Percentiles rank a stretch among this genome's conserved stretches.
Evolutionary conservation across 2,797 vertebrate species (phyloP).

Genomic region (Adelosebastes latens): DNA sequence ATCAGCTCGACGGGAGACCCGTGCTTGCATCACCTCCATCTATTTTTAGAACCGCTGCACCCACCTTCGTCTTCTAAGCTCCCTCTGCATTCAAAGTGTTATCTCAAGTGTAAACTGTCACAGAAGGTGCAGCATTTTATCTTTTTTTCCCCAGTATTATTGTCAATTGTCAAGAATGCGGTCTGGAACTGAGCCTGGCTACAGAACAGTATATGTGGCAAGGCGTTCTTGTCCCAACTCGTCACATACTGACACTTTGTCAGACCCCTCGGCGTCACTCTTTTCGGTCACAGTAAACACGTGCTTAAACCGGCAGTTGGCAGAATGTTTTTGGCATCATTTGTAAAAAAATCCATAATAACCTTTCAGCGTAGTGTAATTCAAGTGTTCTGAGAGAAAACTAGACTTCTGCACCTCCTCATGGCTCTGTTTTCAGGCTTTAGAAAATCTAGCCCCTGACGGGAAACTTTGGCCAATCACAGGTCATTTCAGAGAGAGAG

Average conservation of each 20-base stretch:
- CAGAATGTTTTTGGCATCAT: too few species aligned
- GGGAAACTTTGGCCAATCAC: accelerated
- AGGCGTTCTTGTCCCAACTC: too few species aligned
- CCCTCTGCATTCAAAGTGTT: constrained; percentile 23
- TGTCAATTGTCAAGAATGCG: constrained; percentile 3
- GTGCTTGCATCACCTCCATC: constrained; percentile 77
- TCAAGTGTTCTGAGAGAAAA: too few species aligned
- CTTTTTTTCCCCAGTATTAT: neutral
- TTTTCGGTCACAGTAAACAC: too few species aligned
- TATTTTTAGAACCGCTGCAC: constrained; percentile 82
- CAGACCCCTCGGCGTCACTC: too few species aligned
- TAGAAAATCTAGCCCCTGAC: accelerated
- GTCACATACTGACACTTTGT: too few species aligned
- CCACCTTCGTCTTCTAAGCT: constrained; percentile 50
- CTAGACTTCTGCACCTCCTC: too few species aligned
- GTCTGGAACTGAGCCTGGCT: neutral
- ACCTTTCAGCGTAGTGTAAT: too few species aligned
- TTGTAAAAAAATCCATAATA: too few species aligned
- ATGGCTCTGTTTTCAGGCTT: too few species aligned
- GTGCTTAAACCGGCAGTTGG: too few species aligned
- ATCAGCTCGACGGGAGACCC: constrained; percentile 79
- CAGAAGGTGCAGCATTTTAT: neutral
- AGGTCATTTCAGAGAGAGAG: too few species aligned
- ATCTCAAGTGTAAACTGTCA: constrained; percentile 47
- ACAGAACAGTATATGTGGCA: neutral